Base-by-base conservation (phyloP, 2,797 vertebrate species). In the Oophaga sylvatica region DNA sequence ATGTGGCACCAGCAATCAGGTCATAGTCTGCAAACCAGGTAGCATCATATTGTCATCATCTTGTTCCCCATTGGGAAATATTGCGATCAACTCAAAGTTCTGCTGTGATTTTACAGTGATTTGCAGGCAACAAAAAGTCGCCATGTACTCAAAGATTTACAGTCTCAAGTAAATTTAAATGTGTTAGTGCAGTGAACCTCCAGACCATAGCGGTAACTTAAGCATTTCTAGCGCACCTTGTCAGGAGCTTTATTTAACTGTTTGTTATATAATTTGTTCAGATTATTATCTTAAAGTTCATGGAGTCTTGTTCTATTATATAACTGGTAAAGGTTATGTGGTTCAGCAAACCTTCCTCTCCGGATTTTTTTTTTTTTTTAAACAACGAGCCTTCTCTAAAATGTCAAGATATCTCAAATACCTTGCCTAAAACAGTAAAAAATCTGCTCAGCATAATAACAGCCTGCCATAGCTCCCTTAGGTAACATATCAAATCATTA, bases 311-410 rank as follows among this genome's bases (percentile, higher is more conserved):
- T 73, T 83, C 81, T 73, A 19, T 83, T 73, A 59, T 60, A 83
- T 60, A 45, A 62, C 57, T 76, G 31, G 35, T 76, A 84, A 84
- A 84, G 82, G 82, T 84, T 63, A 84, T 31, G 26, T 62, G 82
- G 82, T 57, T 84, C 70, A 76, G 70, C 82, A 84, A 84, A 84
- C 75, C 70, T 76, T 84, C 75, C 70, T 62, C 70, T 76, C 70
- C 12, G 8, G 31, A 76, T 56, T 59, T 83, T 71, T 82, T 56
- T 79, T 83, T 71, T 29, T 79, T 29, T 83, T 83, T 71, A 20
- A 59, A 63, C 70, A 84, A 84, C 45, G 82, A 75, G 35, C 82
- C n/a, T 75, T 76, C 82, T 84, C 82, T n/a, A 84, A 84, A 84
- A 84, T 84, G 82, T 76, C 82, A 84, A 60, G 70, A 84, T 60